A percentile compares a stretch with the other conserved stretches of the same genome.
Conservation (phyloP, 2,888 invertebrate genomes). For the Biston stratarius region DNA sequence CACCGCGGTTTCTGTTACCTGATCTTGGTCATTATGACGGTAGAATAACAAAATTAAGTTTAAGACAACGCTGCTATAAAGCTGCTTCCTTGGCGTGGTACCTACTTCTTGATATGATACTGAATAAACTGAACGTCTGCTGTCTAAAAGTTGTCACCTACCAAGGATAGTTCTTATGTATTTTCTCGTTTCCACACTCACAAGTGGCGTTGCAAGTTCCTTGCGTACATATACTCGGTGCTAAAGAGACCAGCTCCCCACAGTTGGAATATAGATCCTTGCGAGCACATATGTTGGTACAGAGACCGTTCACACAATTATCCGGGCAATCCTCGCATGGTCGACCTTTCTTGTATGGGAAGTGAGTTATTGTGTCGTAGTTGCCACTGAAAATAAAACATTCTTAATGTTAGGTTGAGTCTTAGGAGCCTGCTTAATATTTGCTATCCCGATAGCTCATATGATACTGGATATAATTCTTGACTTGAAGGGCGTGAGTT, state of each 20-base stretch:
- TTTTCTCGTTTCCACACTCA: conserved; percentile 86
- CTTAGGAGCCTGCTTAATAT: no score
- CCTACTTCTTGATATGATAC: no score
- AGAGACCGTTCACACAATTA: conserved; percentile 89
- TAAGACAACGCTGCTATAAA: no score
- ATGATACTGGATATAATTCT: no score
- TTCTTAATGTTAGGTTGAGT: not conserved
- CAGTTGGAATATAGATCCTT: conserved; percentile 92
- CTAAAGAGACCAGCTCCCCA: conserved; percentile 82
- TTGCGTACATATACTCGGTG: conserved; percentile 71
- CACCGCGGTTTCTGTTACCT: no score
- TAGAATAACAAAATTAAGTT: no score
- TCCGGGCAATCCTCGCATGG: conserved; percentile 89
- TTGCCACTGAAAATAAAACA: conserved; percentile 88
- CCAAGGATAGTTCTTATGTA: conserved; percentile 67
- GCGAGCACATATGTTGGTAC: conserved; percentile 90
- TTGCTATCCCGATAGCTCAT: no score
- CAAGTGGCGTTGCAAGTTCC: conserved; percentile 91
- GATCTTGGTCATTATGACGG: no score
- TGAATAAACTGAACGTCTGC: no score
- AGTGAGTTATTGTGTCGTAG: conserved; percentile 85
- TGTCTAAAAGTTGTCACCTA: conserved; percentile 25
- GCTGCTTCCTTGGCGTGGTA: no score
- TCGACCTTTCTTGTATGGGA: conserved; percentile 89
- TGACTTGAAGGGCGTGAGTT: no score